phyloP scores from a whole-genome alignment of 2,797 vertebrate species.

The Thalassophryne amazonica region DNA sequence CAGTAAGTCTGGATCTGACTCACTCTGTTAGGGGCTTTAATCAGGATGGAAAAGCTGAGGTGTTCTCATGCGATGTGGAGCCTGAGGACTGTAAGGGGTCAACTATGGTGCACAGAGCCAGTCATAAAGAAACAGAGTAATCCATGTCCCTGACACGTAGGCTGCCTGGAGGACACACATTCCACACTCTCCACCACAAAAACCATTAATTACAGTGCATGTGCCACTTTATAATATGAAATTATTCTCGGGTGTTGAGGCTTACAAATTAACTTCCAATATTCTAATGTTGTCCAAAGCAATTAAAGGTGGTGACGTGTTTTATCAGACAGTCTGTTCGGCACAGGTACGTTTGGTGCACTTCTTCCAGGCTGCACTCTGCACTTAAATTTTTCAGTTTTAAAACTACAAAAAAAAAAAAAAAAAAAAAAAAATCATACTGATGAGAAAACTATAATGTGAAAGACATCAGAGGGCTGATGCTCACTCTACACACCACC shows the following conservation, averaged over 20 bases:
- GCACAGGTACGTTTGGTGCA: too few relatives aligned
- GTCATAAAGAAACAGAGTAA: not conserved
- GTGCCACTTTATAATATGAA: conserved; percentile 5
- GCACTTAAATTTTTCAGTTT: too few relatives aligned
- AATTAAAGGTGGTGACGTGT: too few relatives aligned
- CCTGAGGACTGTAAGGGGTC: conserved; percentile 55
- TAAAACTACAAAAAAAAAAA: too few relatives aligned
- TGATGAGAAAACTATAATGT: too few relatives aligned
- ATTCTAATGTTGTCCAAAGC: too few relatives aligned
- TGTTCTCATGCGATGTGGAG: conserved; percentile 57
- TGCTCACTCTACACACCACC: too few relatives aligned
- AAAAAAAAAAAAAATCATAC: too few relatives aligned
- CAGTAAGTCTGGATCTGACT: conserved; percentile 55
- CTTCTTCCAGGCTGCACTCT: too few relatives aligned
- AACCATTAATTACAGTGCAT: conserved; percentile 21
- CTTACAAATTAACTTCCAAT: not conserved
- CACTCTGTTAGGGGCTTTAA: conserved; percentile 63
- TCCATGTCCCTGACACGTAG: conserved; percentile 31
- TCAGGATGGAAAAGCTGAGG: conserved; percentile 53
- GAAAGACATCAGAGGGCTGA: too few relatives aligned
- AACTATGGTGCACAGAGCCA: conserved; percentile 33
- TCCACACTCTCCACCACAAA: conserved; percentile 38
- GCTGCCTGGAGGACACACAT: conserved; percentile 37
- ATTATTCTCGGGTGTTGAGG: conserved; percentile 3
- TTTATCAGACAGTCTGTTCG: too few relatives aligned